These are phyloP conservation scores for Bombus superbus DNA, from an alignment of 1,140 invertebrate species.

Conservation along the genomic window DNA sequence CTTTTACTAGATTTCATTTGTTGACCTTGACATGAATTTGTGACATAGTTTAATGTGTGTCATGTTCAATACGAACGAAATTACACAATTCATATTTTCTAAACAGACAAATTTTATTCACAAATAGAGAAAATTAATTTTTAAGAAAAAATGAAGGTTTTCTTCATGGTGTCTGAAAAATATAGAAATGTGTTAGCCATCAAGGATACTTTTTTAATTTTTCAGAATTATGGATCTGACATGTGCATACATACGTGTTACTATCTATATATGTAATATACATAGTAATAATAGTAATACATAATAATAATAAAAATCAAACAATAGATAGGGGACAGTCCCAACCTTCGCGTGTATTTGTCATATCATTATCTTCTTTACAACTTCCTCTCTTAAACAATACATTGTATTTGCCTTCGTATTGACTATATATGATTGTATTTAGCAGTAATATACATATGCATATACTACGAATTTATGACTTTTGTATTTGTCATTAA, in stretches of 20 bases:
- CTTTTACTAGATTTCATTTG: background rate
- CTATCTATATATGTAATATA: background rate
- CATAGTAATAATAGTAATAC: no score
- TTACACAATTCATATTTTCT: background rate
- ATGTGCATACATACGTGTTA: no score
- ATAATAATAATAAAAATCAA: no score
- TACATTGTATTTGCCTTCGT: no score
- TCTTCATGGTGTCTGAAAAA: background rate
- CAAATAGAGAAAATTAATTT: background rate
- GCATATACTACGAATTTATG: background rate
- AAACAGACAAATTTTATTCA: background rate
- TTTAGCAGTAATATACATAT: background rate
- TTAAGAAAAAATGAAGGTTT: background rate
- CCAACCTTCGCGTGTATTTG: background rate
- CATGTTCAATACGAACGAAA: background rate
- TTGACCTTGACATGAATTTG: background rate
- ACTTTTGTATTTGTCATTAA: no score
- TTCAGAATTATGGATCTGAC: no score
- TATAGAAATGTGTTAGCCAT: background rate
- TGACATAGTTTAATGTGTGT: slow-evolving; percentile 11
- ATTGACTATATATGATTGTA: no score
- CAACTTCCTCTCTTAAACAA: background rate
- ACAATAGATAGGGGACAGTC: background rate
- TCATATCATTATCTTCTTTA: background rate
- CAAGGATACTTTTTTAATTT: background rate